Evolutionary conservation across 1,140 invertebrate genomes (phyloP).

Genomic region (Portunus trituberculatus): DNA sequence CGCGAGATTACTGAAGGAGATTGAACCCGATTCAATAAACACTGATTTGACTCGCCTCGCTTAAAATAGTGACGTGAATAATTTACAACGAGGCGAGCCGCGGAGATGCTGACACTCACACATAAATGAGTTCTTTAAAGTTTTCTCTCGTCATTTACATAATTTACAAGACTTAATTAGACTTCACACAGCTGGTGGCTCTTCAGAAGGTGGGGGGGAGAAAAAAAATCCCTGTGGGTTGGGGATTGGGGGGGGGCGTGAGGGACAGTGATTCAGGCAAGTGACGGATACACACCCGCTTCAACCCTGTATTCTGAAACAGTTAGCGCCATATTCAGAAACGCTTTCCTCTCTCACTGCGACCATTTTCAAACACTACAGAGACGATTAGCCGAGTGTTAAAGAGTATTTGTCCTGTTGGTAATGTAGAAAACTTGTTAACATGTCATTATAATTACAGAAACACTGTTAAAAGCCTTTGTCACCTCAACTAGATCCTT

Average conservation of each 20-base stretch:
- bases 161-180: slow-evolving; percentile 11
- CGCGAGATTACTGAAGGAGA: neutral
- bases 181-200: slow-evolving; percentile 11
- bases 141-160: neutral
- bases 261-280: neutral
- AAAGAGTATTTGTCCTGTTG: no score
- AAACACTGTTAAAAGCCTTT: no score
- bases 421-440: no score
- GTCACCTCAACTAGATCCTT: no score
- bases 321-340: no score
- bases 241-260: neutral
- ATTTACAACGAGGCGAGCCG: neutral
- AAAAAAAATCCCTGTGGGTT: neutral
- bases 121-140: neutral
- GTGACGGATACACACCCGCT: neutral
- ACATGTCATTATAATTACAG: no score
- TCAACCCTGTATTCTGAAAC: no score
- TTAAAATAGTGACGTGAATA: neutral
- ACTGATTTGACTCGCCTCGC: neutral
- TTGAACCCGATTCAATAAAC: neutral
- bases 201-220: neutral
- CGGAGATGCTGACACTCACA: neutral
- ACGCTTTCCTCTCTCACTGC: no score
- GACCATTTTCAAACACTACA: no score
- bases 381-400: no score